Base-by-base conservation (phyloP, 1,140 invertebrate genomes). In the Solenopsis invicta region DNA sequence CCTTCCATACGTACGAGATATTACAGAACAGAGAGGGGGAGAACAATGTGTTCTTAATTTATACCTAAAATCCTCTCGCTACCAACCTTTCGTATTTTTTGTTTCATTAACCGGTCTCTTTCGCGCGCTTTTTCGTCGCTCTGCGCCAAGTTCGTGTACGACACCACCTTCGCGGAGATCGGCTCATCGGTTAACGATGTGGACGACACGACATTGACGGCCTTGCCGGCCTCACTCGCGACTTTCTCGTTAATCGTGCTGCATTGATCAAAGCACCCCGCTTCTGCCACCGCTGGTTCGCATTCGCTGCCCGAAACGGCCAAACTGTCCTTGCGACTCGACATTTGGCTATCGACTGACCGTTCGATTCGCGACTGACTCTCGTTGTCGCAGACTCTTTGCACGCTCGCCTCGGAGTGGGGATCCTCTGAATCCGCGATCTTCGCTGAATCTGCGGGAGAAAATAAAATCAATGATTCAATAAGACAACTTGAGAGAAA, bases 271-370 rank as follows among this genome's bases (percentile, higher is more conserved):
- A 37, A 52, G 34, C 24, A 56, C 10, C 48, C 59, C 21, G 34
- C 21, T 29, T 29, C 29, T 41, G 41, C 8, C 41, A 4, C 41
- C 41, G 41, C 72, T 62, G 72, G 21, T 61, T 88, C 84, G 54
- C 67, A 82, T 52, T 81, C 81, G 85, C 80, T 75, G 82, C 80
- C 92, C 18, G 89, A 88, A 82, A 89, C 91, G 66, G 80, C 85
- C 59, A 93, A 94, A 80, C 92, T 94, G 54, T 93, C 93, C 91
- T 94, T 94, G 76, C 92, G 90, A 91, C 91, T 94, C 91, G 93
- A 94, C 94, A 95, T 95, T 93, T 91, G 92, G 87, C 75, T 88
- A 74, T 82, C 89, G 90, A 95, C 94, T 95, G 94, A 72, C 75
- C 86, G 76, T 66, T 85, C 82, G 62, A 59, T 84, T 66, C 69